phyloP scores from a whole-genome alignment of 2,797 vertebrate species.

The Carapus acus region DNA sequence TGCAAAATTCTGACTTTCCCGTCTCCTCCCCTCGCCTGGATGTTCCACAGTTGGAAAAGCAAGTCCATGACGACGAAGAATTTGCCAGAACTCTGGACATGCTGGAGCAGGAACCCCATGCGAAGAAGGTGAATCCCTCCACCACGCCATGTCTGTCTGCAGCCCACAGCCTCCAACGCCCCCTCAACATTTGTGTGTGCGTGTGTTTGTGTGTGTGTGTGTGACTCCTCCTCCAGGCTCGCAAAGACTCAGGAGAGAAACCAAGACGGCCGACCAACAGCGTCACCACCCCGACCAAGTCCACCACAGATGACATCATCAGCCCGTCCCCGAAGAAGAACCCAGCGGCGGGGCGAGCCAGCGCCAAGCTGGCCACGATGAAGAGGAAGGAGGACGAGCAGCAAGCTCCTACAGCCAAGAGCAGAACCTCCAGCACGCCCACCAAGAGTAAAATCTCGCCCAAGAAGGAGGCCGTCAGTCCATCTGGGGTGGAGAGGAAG shows the following conservation, averaged over 20 bases:
- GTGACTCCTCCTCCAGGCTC: constrained; percentile 40
- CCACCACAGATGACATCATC: constrained; percentile 41
- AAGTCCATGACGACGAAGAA: constrained; percentile 90
- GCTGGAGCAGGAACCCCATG: constrained; percentile 81
- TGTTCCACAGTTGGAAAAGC: constrained; percentile 80
- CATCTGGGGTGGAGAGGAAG: constrained; percentile 35
- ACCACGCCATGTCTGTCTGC: too few relatives aligned
- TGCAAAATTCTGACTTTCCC: background rate
- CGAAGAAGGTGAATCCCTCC: constrained; percentile 77
- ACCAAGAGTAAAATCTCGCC: constrained; percentile 68
- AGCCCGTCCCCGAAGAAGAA: constrained; percentile 62
- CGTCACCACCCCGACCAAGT: constrained; percentile 33
- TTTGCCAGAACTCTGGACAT: constrained; percentile 91
- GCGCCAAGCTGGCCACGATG: constrained; percentile 79
- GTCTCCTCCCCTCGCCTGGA: background rate
- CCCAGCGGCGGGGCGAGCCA: constrained; percentile 62
- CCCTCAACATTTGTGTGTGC: background rate
- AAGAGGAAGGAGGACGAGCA: constrained; percentile 73
- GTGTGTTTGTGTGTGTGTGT: constrained; percentile 9
- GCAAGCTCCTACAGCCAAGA: constrained; percentile 43
- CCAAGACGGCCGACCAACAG: constrained; percentile 34
- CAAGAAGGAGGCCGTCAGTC: constrained; percentile 63
- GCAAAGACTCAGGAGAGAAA: constrained; percentile 53
- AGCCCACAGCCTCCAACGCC: background rate
- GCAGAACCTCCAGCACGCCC: constrained; percentile 60